These are phyloP conservation scores for Sanderia malayensis DNA, from an alignment of 30 jellyfish, hydroid and myxozoan genomes.

Conservation along the genomic window DNA sequence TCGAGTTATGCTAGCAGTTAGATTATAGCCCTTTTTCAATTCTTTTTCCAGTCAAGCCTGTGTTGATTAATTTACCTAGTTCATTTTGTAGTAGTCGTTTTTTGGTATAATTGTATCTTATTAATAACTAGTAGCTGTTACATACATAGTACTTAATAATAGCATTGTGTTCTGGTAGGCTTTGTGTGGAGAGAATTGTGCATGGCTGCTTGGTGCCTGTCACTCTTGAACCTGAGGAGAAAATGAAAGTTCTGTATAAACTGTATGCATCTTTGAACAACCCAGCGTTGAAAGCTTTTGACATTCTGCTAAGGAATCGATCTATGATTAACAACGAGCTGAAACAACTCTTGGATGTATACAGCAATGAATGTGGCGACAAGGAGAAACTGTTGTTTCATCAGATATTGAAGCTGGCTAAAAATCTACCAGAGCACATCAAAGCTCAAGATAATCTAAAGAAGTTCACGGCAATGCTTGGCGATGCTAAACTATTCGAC, in stretches of 20 bases:
- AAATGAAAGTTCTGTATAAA: slow-evolving; percentile 67
- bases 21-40: too few species aligned
- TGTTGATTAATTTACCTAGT: too few species aligned
- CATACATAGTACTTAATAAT: background rate
- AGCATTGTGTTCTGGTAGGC: slow-evolving; percentile 23
- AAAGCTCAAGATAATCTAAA: slow-evolving; percentile 89
- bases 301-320: slow-evolving; percentile 35
- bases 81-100: too few species aligned
- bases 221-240: slow-evolving; percentile 55
- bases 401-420: slow-evolving; percentile 31
- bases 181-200: slow-evolving; percentile 81
- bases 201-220: slow-evolving; percentile 97
- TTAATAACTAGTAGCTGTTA: too few species aligned
- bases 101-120: too few species aligned
- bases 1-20: too few species aligned
- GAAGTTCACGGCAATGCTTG: slow-evolving; percentile 55
- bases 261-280: slow-evolving; percentile 73
- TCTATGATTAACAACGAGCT: slow-evolving; percentile 49
- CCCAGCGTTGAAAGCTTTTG: slow-evolving; percentile 59
- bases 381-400: slow-evolving; percentile 27
- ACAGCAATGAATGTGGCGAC: slow-evolving; percentile 27
- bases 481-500: slow-evolving; percentile 54
- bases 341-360: slow-evolving; percentile 23
- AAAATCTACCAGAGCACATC: slow-evolving; percentile 80
- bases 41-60: too few species aligned